phyloP scores from a whole-genome alignment of 2,113 vertebrate genomes.

The Loxodonta africana region DNA sequence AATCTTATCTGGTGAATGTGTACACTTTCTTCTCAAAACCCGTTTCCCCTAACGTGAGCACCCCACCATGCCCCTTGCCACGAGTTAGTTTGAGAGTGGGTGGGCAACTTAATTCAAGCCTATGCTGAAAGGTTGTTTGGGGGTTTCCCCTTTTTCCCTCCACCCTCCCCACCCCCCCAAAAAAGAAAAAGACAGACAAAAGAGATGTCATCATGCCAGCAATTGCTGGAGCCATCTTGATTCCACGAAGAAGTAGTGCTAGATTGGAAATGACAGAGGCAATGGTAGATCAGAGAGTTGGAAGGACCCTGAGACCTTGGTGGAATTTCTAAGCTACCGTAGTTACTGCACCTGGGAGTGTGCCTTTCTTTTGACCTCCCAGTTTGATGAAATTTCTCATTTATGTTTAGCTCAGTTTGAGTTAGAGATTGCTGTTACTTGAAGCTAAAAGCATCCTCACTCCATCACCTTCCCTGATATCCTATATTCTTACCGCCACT shows the following conservation, averaged over 20 bases:
- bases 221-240: neutral
- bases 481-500: neutral
- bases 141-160: neutral
- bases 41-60: neutral
- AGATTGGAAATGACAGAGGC: neutral
- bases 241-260: neutral
- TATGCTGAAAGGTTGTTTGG: neutral
- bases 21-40: neutral
- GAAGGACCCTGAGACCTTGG: neutral
- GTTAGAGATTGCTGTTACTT: neutral
- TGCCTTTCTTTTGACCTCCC: constrained; percentile 15
- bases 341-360: neutral
- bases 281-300: neutral
- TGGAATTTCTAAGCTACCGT: neutral
- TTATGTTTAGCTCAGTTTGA: neutral
- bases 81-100: neutral
- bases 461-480: neutral
- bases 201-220: neutral
- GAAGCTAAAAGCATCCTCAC: neutral
- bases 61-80: neutral
- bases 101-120: neutral
- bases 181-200: neutral
- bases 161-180: neutral
- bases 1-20: neutral
- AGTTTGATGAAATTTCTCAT: constrained; percentile 39